Conservation (phyloP, 2,888 invertebrate genomes). For the Scaptomyza parva region DNA sequence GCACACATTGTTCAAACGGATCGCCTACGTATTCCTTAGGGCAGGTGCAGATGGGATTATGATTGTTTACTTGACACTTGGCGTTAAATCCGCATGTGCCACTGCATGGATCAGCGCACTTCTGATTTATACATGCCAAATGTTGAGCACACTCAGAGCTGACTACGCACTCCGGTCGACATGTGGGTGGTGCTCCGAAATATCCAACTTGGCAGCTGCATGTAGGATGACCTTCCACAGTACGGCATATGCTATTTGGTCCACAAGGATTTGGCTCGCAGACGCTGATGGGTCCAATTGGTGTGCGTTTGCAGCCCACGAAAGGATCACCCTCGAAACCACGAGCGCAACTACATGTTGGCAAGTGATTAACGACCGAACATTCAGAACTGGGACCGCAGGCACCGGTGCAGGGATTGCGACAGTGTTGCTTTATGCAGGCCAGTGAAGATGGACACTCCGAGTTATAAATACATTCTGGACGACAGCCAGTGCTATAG, state of each 20-base stretch:
- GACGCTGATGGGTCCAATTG: conserved; percentile 85
- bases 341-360: conserved; percentile 91
- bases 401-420: conserved; percentile 93
- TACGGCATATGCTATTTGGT: conserved; percentile 91
- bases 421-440: conserved; percentile 93
- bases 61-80: conserved; percentile 91
- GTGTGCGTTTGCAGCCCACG: conserved; percentile 89
- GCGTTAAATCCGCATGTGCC: conserved; percentile 92
- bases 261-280: conserved; percentile 92
- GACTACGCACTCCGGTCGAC: conserved; percentile 91
- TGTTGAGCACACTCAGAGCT: conserved; percentile 91
- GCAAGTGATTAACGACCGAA: conserved; percentile 92
- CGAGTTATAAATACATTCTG: conserved; percentile 93
- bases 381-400: conserved; percentile 94
- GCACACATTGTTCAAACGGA: conserved; percentile 90
- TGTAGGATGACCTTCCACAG: conserved; percentile 89
- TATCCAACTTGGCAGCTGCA: conserved; percentile 91
- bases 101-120: conserved; percentile 91
- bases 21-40: conserved; percentile 89
- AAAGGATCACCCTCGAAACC: conserved; percentile 94
- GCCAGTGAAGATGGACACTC: conserved; percentile 92
- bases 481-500: conserved; percentile 92
- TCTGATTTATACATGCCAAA: conserved; percentile 91
- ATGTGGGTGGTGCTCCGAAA: conserved; percentile 91
- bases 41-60: conserved; percentile 92